Conservation (phyloP, 2,797 vertebrate genomes). For the Chaetophractus vellerosus region DNA sequence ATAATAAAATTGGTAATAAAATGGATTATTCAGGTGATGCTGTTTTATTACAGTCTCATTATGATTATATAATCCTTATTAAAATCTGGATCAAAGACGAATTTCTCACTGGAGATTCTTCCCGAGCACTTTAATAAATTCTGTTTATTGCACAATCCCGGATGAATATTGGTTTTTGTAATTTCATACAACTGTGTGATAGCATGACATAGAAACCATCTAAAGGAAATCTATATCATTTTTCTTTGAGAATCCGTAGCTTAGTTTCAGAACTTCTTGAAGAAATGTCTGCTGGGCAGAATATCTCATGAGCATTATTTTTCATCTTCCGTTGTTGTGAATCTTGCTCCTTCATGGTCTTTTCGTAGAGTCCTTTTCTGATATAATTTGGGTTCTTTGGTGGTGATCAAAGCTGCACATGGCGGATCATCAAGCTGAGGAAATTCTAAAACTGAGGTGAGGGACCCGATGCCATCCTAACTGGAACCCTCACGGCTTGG, state of each 20-base stretch:
- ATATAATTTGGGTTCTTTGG: neutral
- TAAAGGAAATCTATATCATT: neutral
- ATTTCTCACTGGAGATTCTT: constrained; percentile 89
- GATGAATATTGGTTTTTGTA: constrained; percentile 85
- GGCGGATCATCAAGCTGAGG: accelerated
- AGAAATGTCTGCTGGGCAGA: neutral
- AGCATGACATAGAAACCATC: constrained; percentile 44
- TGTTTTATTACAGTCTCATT: constrained; percentile 90
- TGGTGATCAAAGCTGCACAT: accelerated
- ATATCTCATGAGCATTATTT: accelerated
- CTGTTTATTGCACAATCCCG: constrained; percentile 88
- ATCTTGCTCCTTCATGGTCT: neutral
- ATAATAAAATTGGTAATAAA: constrained; percentile 89
- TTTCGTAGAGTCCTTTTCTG: neutral
- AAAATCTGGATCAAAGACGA: constrained; percentile 89
- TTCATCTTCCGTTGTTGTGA: neutral
- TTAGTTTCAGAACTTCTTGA: neutral
- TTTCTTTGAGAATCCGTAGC: neutral
- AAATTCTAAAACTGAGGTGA: accelerated
- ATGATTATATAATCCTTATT: constrained; percentile 90
- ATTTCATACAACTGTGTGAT: constrained; percentile 83
- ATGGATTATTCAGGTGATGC: constrained; percentile 90
- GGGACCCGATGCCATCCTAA: accelerated
- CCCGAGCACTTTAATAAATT: constrained; percentile 89
- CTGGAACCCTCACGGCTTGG: neutral